These are phyloP conservation scores for Ceyx erithaca DNA, from an alignment of 2,797 vertebrate species.

Conservation along the genomic window DNA sequence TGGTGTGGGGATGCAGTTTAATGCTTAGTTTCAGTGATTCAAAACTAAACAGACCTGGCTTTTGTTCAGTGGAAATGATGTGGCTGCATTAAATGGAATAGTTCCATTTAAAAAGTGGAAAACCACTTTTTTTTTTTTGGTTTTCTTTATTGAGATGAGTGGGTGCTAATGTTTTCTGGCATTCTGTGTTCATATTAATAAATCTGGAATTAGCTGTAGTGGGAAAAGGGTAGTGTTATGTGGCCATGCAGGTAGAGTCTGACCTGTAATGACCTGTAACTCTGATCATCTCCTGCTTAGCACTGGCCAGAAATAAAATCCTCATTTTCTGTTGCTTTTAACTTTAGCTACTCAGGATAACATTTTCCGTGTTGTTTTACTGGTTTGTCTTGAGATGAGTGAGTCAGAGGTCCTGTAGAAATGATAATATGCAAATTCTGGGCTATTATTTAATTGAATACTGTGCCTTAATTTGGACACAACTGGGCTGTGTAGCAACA, in stretches of 20 bases:
- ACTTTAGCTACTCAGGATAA: neutral
- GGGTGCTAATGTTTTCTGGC: neutral
- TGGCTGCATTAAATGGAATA: neutral
- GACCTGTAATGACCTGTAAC: neutral
- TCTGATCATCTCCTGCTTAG: neutral
- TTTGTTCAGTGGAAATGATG: neutral
- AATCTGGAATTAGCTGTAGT: neutral
- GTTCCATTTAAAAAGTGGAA: neutral
- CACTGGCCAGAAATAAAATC: neutral
- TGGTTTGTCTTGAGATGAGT: constrained; percentile 1
- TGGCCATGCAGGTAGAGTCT: neutral
- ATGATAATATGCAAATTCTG: constrained; percentile 29
- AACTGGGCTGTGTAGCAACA: neutral
- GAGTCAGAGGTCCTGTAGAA: constrained; percentile 23
- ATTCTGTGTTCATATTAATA: neutral
- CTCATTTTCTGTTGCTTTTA: neutral
- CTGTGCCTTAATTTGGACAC: neutral
- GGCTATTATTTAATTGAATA: neutral
- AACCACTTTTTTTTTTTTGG: neutral
- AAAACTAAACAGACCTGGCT: neutral
- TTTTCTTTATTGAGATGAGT: too few relatives aligned
- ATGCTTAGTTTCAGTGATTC: neutral
- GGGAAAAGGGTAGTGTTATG: neutral
- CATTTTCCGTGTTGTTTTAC: neutral
- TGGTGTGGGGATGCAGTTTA: neutral